A percentile compares a stretch with the other conserved stretches of the same genome.
Conservation (phyloP, 1,140 invertebrate genomes). For the Artemia franciscana region DNA sequence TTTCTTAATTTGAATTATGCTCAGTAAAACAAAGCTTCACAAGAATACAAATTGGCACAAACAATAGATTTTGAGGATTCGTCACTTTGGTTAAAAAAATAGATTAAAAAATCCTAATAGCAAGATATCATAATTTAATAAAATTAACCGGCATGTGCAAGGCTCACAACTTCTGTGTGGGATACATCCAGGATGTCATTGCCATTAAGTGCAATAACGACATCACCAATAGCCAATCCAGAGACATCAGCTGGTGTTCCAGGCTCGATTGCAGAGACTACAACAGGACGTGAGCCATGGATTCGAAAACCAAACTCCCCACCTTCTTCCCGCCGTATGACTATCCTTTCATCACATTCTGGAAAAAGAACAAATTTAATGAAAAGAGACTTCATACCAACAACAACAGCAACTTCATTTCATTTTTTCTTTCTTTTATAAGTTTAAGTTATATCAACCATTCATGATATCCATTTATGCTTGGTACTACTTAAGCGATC, state of each 20-base stretch:
- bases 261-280: conserved; percentile 79
- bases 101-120: too few species aligned
- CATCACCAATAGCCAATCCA: conserved; percentile 77
- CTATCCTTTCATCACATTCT: conserved; percentile 67
- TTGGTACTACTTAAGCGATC: too few species aligned
- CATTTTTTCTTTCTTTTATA: too few species aligned
- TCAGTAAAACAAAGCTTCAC: too few species aligned
- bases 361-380: conserved; percentile 17
- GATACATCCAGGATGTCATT: conserved; percentile 68
- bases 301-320: conserved; percentile 89
- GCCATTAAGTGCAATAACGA: conserved; percentile 74
- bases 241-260: conserved; percentile 70
- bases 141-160: conserved; percentile 59
- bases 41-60: too few species aligned
- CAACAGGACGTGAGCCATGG: conserved; percentile 78
- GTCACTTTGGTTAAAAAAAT: too few species aligned
- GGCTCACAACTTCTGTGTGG: conserved; percentile 81
- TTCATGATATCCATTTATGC: too few species aligned
- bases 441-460: too few species aligned
- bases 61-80: too few species aligned
- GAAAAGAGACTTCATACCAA: not conserved
- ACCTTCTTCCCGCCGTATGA: conserved; percentile 43
- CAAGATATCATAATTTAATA: too few species aligned
- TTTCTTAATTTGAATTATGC: too few species aligned
- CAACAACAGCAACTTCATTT: not conserved